These are phyloP conservation scores for Zygothrica quintamaculata DNA, from an alignment of 2,888 invertebrate genomes.

Conservation along the genomic window DNA sequence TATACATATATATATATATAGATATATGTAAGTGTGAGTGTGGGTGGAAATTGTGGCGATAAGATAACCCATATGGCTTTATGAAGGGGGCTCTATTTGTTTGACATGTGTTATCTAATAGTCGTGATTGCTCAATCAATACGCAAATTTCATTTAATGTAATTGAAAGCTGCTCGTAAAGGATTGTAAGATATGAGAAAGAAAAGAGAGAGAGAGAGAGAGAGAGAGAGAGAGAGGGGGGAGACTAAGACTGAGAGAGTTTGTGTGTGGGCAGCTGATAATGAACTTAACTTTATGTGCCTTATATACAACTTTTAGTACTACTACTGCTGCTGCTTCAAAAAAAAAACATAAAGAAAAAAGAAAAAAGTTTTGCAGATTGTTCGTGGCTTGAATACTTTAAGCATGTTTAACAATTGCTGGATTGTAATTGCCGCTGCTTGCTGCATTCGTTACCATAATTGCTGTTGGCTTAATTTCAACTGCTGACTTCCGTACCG, in stretches of 20 bases:
- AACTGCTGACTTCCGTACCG: conserved; percentile 73
- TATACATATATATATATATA: too few species aligned
- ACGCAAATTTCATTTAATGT: conserved; percentile 63
- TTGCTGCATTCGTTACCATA: conserved; percentile 75
- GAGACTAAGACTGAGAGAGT: background rate
- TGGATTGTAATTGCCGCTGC: conserved; percentile 70
- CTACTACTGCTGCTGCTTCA: background rate
- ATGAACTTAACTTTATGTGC: conserved; percentile 33
- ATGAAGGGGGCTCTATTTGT: conserved; percentile 45
- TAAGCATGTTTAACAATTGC: conserved; percentile 58
- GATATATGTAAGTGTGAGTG: too few species aligned
- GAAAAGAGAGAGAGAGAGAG: background rate
- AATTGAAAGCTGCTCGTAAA: conserved; percentile 58
- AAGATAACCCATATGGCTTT: conserved; percentile 61
- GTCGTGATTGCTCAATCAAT: conserved; percentile 71
- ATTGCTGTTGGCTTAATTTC: conserved; percentile 77
- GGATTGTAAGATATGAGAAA: conserved; percentile 20
- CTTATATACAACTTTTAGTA: background rate
- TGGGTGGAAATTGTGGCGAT: conserved; percentile 42
- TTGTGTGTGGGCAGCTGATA: conserved; percentile 21
- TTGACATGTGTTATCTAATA: conserved; percentile 73
- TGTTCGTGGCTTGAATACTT: conserved; percentile 46
- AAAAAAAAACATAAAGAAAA: background rate
- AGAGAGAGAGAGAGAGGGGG: background rate
- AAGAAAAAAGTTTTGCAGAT: too few species aligned